Conservation (phyloP, 2,888 invertebrate genomes). For the Spodoptera littoralis region DNA sequence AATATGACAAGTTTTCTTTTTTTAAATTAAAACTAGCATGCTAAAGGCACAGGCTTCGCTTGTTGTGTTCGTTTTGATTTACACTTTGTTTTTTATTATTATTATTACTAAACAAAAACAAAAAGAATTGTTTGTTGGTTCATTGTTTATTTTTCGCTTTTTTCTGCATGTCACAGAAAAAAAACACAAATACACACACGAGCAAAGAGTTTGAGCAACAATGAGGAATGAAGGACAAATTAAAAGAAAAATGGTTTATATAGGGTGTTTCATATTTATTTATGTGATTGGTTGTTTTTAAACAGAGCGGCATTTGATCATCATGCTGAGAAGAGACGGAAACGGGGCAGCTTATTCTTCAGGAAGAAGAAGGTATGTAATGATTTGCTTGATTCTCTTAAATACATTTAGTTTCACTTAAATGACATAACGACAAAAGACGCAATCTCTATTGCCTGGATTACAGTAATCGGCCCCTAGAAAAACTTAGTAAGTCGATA, state of each 20-base stretch:
- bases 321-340: slow-evolving; percentile 95
- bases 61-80: slow-evolving; percentile 61
- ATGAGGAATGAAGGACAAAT: not conserved
- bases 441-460: no score
- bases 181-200: slow-evolving; percentile 32
- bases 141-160: slow-evolving; percentile 36
- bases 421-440: no score
- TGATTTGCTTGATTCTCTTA: not conserved
- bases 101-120: slow-evolving; percentile 26
- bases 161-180: slow-evolving; percentile 51
- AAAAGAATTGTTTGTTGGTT: no score
- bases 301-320: slow-evolving; percentile 90
- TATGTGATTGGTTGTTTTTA: slow-evolving; percentile 48
- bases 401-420: no score
- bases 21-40: slow-evolving; percentile 58
- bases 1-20: slow-evolving; percentile 21
- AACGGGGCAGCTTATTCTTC: slow-evolving; percentile 96
- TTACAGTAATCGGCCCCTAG: no score
- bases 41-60: slow-evolving; percentile 68
- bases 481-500: no score
- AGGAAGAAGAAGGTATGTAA: slow-evolving; percentile 94
- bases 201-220: not conserved
- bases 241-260: not conserved
- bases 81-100: slow-evolving; percentile 49
- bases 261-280: not conserved